Base-by-base conservation (phyloP, 2,113 vertebrate genomes). In the Circaetus cinerascens region DNA sequence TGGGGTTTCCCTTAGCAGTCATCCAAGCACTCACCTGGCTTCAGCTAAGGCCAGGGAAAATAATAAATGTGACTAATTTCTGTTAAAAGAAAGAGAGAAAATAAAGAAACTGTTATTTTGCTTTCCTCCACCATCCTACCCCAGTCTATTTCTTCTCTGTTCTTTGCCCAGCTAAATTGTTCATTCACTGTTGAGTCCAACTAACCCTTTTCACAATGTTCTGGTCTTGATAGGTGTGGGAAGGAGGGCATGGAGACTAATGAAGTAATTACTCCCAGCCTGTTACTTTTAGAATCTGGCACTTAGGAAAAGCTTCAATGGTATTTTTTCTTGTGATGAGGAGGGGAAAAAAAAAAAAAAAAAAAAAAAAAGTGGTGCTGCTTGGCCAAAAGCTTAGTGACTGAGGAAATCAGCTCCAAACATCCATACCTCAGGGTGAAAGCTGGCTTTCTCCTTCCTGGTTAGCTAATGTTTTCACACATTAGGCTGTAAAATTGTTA, bases 381-480 rank as follows among this genome's bases (percentile, higher is more conserved):
- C 76, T 89, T 89, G 46, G 80, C 89, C 64, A 87, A 87, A 73
- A 93, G 23, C 94, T 92, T 77, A 36, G 57, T 32, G 88, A 53
- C 45, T 80, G 83, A 89, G 51, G 83, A 89, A 91, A 80, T 45
- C 2, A 0, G 36, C 45, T 89, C 36, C 67, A 69, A 67, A 40
- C 57, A 25, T 63, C 59, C 9, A 2, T 38, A 68, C 59, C 59
- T 91, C 51, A 57, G 86, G 60, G 53, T 80, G 67, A 90, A 93
- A 91, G 36, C 56, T 91, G 91, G 40, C 72, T 71, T 79, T 86
- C 68, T 95, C 23, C 29, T 92, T 78, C 48, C 40, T 0, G 0
- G 77, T 92, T 87, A 96, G 68, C 64, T 91, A 84, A 95, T 77
- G 72, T 45, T 95, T 95, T 93, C 79, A 93, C 83, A 95, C 5